phyloP scores from a whole-genome alignment of 2,113 vertebrate genomes.

The Cairina moschata region DNA sequence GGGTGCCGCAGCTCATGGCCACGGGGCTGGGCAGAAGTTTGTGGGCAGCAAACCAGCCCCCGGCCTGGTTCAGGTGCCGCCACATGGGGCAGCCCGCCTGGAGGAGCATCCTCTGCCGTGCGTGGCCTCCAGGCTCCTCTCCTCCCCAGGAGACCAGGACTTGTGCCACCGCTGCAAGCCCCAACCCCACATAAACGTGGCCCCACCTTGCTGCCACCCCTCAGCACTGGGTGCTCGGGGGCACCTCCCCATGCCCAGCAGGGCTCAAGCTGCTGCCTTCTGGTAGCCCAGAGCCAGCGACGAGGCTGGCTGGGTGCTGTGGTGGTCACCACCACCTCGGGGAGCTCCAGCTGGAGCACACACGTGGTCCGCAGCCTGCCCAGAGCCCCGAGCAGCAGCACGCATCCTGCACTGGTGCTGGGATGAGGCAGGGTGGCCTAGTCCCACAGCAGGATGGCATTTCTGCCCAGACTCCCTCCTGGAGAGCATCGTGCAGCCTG shows the following conservation, averaged over 20 bases:
- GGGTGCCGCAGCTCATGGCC: not conserved
- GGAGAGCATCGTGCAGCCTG: not conserved
- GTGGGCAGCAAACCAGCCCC: not conserved
- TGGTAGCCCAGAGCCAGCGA: not conserved
- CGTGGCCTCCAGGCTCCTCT: too few relatives aligned
- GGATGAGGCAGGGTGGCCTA: not conserved
- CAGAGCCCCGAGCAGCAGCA: too few relatives aligned
- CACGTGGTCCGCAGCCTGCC: not conserved
- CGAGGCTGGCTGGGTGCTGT: not conserved
- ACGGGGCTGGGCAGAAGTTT: too few relatives aligned
- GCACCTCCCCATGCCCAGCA: accelerated
- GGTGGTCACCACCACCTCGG: not conserved
- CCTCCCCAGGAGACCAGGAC: too few relatives aligned
- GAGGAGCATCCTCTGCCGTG: too few relatives aligned
- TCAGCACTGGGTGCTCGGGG: not conserved
- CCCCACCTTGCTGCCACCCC: too few relatives aligned
- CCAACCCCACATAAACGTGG: too few relatives aligned
- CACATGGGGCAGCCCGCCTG: too few relatives aligned
- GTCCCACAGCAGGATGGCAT: not conserved
- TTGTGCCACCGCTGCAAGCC: too few relatives aligned
- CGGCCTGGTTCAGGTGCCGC: not conserved
- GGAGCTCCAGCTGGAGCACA: not conserved
- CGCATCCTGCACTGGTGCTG: too few relatives aligned
- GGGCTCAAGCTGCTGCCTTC: not conserved
- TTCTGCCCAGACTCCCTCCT: not conserved